These are phyloP conservation scores for Melangyna quadrimaculata DNA, from an alignment of 2,888 invertebrate species.

Conservation along the genomic window DNA sequence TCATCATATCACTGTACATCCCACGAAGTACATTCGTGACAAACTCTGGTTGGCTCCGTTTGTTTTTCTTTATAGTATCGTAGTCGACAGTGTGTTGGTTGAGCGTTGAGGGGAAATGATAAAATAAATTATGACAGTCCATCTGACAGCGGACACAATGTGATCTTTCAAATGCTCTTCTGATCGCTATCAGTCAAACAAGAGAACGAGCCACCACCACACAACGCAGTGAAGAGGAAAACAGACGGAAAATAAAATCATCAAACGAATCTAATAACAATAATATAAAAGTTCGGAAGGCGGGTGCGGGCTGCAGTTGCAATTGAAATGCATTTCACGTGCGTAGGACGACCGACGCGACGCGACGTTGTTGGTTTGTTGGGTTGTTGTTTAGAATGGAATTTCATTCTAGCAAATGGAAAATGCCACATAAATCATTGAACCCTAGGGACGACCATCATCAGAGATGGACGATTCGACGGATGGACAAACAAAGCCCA, in stretches of 20 bases:
- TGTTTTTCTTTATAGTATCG: neutral
- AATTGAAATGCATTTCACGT: constrained; percentile 71
- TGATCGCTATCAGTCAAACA: constrained; percentile 67
- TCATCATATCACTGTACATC: constrained; percentile 10
- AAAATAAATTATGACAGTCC: constrained; percentile 71
- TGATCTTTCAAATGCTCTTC: constrained; percentile 64
- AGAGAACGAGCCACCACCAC: neutral
- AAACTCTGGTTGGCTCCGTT: constrained; percentile 20
- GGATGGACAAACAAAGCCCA: constrained; percentile 39
- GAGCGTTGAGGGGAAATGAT: constrained; percentile 22
- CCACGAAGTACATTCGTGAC: constrained; percentile 54
- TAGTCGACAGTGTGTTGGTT: neutral
- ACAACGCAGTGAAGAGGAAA: neutral
- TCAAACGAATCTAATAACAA: constrained; percentile 65
- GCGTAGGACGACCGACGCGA: constrained; percentile 58
- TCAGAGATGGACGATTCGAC: neutral
- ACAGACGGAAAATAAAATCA: constrained; percentile 25
- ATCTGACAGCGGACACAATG: constrained; percentile 69
- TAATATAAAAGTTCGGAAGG: constrained; percentile 44
- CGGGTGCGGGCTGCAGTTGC: constrained; percentile 49
- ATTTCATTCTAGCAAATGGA: constrained; percentile 55
- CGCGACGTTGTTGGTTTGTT: neutral
- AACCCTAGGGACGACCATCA: constrained; percentile 34
- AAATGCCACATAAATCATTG: constrained; percentile 69
- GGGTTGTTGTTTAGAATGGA: constrained; percentile 26